phyloP scores from a whole-genome alignment of 1,140 invertebrate genomes.

The Sycophaga agraensis region DNA sequence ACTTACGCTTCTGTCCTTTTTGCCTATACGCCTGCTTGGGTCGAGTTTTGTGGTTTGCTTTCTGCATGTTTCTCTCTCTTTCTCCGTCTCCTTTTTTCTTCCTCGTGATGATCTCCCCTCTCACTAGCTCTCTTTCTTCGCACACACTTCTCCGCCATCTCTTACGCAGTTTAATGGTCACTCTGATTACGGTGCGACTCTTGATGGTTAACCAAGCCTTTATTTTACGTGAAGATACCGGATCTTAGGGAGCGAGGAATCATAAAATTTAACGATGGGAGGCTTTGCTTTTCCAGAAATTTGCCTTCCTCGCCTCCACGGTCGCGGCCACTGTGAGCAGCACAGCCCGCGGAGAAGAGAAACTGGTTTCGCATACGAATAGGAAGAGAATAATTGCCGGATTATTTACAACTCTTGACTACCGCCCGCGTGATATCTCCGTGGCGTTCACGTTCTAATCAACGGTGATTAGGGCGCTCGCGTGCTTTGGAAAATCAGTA shows the following conservation, averaged over 20 bases:
- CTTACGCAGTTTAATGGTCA: constrained; percentile 2
- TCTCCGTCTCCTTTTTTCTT: background rate
- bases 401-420: too few species aligned
- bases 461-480: too few species aligned
- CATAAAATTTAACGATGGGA: constrained; percentile 13
- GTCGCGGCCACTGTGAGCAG: too few species aligned
- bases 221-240: background rate
- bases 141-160: background rate
- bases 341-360: too few species aligned
- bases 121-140: constrained; percentile 1
- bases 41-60: constrained; percentile 23
- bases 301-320: background rate
- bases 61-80: background rate
- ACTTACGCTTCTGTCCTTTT: background rate
- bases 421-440: too few species aligned
- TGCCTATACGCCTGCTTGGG: background rate
- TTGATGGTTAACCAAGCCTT: constrained; percentile 1
- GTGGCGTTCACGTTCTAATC: too few species aligned
- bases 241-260: background rate
- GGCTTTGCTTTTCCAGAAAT: background rate
- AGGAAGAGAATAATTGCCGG: too few species aligned
- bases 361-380: too few species aligned
- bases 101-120: background rate
- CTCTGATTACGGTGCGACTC: constrained; percentile 16
- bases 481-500: too few species aligned